These are phyloP conservation scores for Danionella dracula DNA, from an alignment of 2,797 vertebrate genomes.

Conservation along the genomic window DNA sequence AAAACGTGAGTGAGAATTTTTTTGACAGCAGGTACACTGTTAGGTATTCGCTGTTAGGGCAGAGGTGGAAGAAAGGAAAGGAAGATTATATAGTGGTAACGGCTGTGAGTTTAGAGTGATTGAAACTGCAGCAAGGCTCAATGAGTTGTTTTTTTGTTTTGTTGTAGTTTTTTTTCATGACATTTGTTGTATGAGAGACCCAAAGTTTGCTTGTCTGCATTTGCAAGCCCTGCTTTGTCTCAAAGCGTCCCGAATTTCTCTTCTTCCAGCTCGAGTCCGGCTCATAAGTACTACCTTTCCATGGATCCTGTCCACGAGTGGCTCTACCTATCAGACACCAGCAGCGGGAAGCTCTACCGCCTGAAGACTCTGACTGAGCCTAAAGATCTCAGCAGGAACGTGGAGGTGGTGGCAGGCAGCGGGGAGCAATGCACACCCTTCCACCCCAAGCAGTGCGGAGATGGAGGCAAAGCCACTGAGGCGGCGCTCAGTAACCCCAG, in stretches of 20 bases:
- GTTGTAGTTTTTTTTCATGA: constrained; percentile 7
- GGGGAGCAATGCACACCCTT: constrained; percentile 86
- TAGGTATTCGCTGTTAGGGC: constrained; percentile 7
- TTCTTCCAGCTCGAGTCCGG: constrained; percentile 85
- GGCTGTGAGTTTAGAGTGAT: constrained; percentile 6
- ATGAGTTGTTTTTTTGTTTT: not conserved
- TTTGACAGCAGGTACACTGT: constrained; percentile 11
- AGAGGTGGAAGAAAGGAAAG: constrained; percentile 3
- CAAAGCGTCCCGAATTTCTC: constrained; percentile 6
- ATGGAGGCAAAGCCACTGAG: constrained; percentile 86
- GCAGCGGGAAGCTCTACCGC: constrained; percentile 89
- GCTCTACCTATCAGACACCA: constrained; percentile 94
- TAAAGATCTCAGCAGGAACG: constrained; percentile 88
- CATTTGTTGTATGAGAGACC: not conserved
- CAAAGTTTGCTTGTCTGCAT: not conserved
- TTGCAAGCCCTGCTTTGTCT: constrained; percentile 1
- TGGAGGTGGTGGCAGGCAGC: constrained; percentile 85
- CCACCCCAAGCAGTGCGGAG: constrained; percentile 95
- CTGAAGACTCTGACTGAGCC: constrained; percentile 86
- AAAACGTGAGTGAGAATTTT: not conserved
- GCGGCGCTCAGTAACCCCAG: constrained; percentile 92
- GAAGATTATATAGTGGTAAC: constrained; percentile 12
- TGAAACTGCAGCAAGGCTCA: not conserved
- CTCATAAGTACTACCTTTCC: constrained; percentile 95
- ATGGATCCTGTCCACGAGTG: constrained; percentile 90